Evolutionary conservation across 2,888 invertebrate genomes (phyloP).

Genomic region (Euzophera pinguis): DNA sequence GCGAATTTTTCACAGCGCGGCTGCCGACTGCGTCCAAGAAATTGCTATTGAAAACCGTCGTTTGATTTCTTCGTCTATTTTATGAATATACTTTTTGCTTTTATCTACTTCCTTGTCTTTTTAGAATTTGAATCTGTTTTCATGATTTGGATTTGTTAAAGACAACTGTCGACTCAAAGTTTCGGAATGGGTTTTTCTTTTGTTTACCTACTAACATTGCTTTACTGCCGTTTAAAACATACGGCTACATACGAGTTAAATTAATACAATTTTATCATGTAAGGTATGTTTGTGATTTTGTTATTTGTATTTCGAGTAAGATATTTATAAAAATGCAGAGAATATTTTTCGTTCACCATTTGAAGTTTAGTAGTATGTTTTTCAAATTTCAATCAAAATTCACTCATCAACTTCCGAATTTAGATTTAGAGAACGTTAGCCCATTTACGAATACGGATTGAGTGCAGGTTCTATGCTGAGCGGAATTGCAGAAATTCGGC

Average conservation of each 20-base stretch:
- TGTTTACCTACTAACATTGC: too few relatives aligned
- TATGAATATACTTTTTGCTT: not conserved
- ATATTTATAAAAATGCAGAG: too few relatives aligned
- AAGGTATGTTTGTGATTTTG: too few relatives aligned
- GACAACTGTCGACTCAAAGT: not conserved
- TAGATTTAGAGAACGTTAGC: slow-evolving; percentile 1
- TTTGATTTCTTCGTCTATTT: not conserved
- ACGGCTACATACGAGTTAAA: too few relatives aligned
- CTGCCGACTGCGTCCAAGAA: slow-evolving; percentile 1
- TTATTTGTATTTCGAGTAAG: too few relatives aligned
- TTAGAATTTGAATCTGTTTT: not conserved
- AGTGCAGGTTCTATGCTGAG: slow-evolving; percentile 19
- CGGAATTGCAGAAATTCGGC: slow-evolving; percentile 49
- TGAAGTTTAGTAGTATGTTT: too few relatives aligned
- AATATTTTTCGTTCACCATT: too few relatives aligned
- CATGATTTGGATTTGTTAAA: not conserved
- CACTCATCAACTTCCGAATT: slow-evolving; percentile 29
- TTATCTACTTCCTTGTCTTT: not conserved
- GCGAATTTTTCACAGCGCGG: slow-evolving; percentile 59
- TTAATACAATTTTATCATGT: too few relatives aligned
- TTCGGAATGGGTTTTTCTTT: too few relatives aligned
- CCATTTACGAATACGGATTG: slow-evolving; percentile 5
- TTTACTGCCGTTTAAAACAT: too few relatives aligned
- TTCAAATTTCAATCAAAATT: not conserved
- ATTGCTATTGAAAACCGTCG: not conserved